phyloP scores from a whole-genome alignment of 2,113 vertebrate genomes.

The Crotalus viridis region DNA sequence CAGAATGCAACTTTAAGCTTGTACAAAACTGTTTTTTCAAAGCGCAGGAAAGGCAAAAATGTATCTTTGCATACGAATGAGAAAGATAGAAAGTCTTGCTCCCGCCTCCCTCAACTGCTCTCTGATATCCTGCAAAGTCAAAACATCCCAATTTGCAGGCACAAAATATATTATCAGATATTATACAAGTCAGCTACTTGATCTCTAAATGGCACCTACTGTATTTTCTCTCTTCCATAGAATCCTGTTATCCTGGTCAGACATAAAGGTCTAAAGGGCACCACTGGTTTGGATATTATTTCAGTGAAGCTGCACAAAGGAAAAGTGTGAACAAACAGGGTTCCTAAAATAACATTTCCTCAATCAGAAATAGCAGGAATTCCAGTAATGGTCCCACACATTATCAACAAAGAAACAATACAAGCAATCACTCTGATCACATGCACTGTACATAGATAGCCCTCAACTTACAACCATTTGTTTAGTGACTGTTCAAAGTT shows the following conservation, averaged over 20 bases:
- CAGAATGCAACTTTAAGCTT: neutral
- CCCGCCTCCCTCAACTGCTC: neutral
- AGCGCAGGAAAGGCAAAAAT: neutral
- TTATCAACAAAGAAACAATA: neutral
- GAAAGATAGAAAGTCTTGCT: neutral
- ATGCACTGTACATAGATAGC: neutral
- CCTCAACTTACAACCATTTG: too few species aligned
- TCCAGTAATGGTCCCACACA: neutral
- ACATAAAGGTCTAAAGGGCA: neutral
- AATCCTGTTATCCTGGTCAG: neutral
- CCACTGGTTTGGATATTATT: neutral
- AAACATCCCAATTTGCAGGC: neutral
- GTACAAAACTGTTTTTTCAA: neutral
- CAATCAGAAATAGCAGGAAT: neutral
- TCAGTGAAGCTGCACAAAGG: neutral
- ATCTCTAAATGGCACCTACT: too few species aligned
- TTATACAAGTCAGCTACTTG: neutral
- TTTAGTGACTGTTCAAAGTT: neutral
- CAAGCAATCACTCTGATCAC: neutral
- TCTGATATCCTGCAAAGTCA: neutral
- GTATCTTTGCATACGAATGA: neutral
- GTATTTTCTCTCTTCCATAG: neutral
- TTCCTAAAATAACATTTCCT: neutral
- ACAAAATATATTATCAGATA: neutral
- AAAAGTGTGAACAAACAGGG: neutral